These are phyloP conservation scores for Eristalinus aeneus DNA, from an alignment of 2,888 invertebrate species.

Conservation along the genomic window DNA sequence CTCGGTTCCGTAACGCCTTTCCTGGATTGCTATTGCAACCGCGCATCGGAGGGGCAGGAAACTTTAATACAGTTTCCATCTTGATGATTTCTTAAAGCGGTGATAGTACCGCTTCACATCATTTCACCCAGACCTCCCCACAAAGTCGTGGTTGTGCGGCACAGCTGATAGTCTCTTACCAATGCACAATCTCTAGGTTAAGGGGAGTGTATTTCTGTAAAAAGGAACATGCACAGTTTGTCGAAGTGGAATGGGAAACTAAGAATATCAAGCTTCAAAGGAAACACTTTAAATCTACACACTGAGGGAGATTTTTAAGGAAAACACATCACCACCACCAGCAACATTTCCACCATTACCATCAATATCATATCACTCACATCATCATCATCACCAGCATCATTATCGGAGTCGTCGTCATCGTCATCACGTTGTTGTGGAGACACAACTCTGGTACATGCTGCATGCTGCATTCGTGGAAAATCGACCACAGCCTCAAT, in stretches of 20 bases:
- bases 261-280: constrained; percentile 51
- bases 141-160: neutral
- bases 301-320: constrained; percentile 63
- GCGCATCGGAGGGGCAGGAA: constrained; percentile 6
- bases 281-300: constrained; percentile 59
- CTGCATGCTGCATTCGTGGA: constrained; percentile 72
- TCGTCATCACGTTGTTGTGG: constrained; percentile 7
- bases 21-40: constrained; percentile 26
- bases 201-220: neutral
- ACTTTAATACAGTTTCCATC: constrained; percentile 3
- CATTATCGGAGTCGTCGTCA: neutral
- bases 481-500: constrained; percentile 15
- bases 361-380: constrained; percentile 32
- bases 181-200: constrained; percentile 46
- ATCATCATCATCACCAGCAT: neutral
- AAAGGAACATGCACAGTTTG: constrained; percentile 32
- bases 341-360: constrained; percentile 69
- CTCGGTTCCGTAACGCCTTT: constrained; percentile 14
- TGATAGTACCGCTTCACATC: constrained; percentile 31
- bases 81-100: constrained; percentile 36
- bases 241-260: constrained; percentile 50
- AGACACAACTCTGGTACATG: constrained; percentile 73
- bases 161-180: constrained; percentile 29
- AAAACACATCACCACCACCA: constrained; percentile 67
- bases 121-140: neutral